A percentile compares a stretch with the other conserved stretches of the same genome.
phyloP scores from a whole-genome alignment of 2,888 invertebrate species.

The Tenthredo distinguenda region DNA sequence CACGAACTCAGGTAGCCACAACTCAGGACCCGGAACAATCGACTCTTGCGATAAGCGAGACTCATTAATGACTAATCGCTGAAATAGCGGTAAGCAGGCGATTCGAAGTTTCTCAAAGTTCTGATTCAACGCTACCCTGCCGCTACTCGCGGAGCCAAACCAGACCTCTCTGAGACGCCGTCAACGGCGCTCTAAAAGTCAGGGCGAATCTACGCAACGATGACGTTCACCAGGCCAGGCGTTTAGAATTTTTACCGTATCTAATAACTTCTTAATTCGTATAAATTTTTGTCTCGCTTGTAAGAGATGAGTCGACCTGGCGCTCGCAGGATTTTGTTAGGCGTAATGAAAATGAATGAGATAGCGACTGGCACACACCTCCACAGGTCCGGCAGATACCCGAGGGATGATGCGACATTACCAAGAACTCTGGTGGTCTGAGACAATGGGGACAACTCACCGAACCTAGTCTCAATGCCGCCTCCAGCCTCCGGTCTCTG shows the following conservation, averaged over 20 bases:
- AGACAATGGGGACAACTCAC: constrained; percentile 53
- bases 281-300: constrained; percentile 19
- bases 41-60: constrained; percentile 8
- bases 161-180: constrained; percentile 13
- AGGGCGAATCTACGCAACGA: constrained; percentile 9
- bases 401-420: constrained; percentile 59
- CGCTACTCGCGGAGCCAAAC: background rate
- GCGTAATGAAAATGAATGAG: constrained; percentile 68
- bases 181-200: constrained; percentile 25
- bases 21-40: constrained; percentile 34
- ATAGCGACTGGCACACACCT: constrained; percentile 58
- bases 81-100: constrained; percentile 6
- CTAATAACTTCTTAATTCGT: constrained; percentile 32
- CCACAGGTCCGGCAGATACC: constrained; percentile 37
- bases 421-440: constrained; percentile 51
- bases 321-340: background rate
- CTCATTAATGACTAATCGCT: constrained; percentile 39
- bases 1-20: constrained; percentile 1
- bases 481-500: constrained; percentile 43
- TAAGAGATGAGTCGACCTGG: background rate
- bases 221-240: constrained; percentile 32
- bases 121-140: constrained; percentile 5
- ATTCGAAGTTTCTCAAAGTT: background rate
- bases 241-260: constrained; percentile 21
- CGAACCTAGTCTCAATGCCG: constrained; percentile 40